A percentile compares a stretch with the other conserved stretches of the same genome.
These are phyloP conservation scores for Drosophila orena DNA, from an alignment of 1,140 invertebrate species.

Conservation along the genomic window DNA sequence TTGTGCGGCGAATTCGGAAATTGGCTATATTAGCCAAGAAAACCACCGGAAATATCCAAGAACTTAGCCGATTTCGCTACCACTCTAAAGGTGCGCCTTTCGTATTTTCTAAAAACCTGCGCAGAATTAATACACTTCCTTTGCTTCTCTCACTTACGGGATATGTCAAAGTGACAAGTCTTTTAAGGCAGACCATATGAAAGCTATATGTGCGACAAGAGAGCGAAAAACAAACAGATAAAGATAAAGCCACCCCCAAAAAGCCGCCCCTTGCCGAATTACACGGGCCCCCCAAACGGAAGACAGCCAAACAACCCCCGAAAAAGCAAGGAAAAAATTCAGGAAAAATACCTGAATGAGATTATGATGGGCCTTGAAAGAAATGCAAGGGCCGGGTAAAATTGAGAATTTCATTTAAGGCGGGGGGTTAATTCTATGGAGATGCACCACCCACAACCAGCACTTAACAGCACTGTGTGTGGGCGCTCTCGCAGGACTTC, in stretches of 20 bases:
- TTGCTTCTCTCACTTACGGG: neutral
- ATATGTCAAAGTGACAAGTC: constrained; percentile 68
- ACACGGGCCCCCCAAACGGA: neutral
- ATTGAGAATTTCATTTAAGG: neutral
- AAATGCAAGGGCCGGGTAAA: neutral
- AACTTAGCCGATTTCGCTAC: neutral
- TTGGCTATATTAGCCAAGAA: neutral
- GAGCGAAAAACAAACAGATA: constrained; percentile 64
- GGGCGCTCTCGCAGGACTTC: constrained; percentile 1
- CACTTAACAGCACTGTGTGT: constrained; percentile 2
- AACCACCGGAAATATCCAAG: neutral
- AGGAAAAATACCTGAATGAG: constrained; percentile 28
- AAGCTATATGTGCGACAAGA: constrained; percentile 30
- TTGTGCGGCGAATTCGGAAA: neutral
- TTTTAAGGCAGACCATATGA: constrained; percentile 30
- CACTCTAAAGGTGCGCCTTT: neutral
- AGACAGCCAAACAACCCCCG: constrained; percentile 24
- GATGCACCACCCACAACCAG: constrained; percentile 21
- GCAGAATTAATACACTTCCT: constrained; percentile 1
- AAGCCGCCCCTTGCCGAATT: constrained; percentile 13
- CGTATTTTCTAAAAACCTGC: neutral
- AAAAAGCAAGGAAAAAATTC: constrained; percentile 2
- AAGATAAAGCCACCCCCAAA: constrained; percentile 56
- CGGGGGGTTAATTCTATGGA: neutral
- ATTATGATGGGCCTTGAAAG: neutral